Evolutionary conservation across 1,140 invertebrate species (phyloP).

Genomic region (Rhagoletis zephyria): DNA sequence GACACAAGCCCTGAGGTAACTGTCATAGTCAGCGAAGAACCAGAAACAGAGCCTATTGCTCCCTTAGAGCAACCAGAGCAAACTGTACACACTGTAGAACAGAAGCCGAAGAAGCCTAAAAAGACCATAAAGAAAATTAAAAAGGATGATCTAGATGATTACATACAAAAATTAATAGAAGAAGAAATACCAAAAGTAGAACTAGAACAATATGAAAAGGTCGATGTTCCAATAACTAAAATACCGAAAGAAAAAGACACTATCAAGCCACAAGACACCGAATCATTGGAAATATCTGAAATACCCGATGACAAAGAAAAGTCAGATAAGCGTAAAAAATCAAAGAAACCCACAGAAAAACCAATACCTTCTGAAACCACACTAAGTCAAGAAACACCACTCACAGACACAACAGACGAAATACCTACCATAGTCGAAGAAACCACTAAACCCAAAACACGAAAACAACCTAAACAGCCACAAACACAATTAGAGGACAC

Average conservation of each 20-base stretch:
- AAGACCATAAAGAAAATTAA: conserved; percentile 63
- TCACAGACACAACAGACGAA: conserved; percentile 55
- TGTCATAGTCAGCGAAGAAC: conserved; percentile 67
- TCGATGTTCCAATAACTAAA: conserved; percentile 64
- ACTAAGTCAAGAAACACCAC: conserved; percentile 50
- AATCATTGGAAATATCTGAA: conserved; percentile 55
- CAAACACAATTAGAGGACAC: conserved; percentile 56
- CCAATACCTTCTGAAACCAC: conserved; percentile 58
- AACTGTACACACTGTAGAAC: conserved; percentile 61
- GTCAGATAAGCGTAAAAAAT: conserved; percentile 69
- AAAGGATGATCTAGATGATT: conserved; percentile 68
- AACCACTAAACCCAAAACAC: conserved; percentile 55
- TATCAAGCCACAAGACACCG: conserved; percentile 60
- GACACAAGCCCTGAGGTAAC: conserved; percentile 66
- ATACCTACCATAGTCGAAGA: conserved; percentile 45
- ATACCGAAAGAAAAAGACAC: conserved; percentile 59
- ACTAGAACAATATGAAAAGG: conserved; percentile 71
- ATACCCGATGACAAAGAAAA: conserved; percentile 58
- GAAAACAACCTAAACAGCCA: conserved; percentile 53
- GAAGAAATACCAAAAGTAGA: conserved; percentile 71
- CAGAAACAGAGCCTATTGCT: conserved; percentile 54
- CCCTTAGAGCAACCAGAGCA: conserved; percentile 57
- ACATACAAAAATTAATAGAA: conserved; percentile 69
- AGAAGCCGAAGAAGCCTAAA: conserved; percentile 57
- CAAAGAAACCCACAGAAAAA: conserved; percentile 56